Conservation (phyloP, 1,140 invertebrate species). For the Amyelois transitella region DNA sequence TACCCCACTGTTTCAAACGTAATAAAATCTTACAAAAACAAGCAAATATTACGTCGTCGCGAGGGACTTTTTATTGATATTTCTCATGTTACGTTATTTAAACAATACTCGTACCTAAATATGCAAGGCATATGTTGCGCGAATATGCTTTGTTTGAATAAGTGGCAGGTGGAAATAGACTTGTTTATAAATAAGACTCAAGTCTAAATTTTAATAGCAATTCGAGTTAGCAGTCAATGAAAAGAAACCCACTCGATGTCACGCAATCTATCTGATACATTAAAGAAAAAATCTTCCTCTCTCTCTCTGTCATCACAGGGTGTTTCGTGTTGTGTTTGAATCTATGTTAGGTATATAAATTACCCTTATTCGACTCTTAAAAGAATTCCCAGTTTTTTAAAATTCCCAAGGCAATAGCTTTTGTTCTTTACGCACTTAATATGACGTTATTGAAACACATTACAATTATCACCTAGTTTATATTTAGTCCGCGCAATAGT, state of each 20-base stretch:
- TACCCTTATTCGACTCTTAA: no score
- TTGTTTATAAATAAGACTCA: not conserved
- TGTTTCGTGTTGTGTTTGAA: no score
- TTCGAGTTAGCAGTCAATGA: not conserved
- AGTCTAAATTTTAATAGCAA: not conserved
- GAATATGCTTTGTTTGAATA: not conserved
- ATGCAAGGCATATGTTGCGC: not conserved
- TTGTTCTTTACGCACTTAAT: no score
- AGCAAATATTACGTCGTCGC: conserved; percentile 59
- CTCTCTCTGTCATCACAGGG: no score
- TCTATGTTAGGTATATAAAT: no score
- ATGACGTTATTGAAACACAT: no score
- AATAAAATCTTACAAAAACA: conserved; percentile 69
- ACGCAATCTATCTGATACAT: not conserved
- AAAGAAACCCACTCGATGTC: not conserved
- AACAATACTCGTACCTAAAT: not conserved
- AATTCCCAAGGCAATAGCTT: no score
- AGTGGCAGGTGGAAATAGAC: not conserved
- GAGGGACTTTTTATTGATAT: conserved; percentile 12
- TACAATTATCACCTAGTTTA: no score
- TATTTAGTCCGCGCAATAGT: no score
- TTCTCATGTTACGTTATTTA: conserved; percentile 1
- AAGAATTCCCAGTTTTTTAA: no score
- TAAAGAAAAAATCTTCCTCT: no score
- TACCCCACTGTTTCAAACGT: conserved; percentile 60